These are phyloP conservation scores for Altica lythri DNA, from an alignment of 2,888 invertebrate species.

Conservation along the genomic window DNA sequence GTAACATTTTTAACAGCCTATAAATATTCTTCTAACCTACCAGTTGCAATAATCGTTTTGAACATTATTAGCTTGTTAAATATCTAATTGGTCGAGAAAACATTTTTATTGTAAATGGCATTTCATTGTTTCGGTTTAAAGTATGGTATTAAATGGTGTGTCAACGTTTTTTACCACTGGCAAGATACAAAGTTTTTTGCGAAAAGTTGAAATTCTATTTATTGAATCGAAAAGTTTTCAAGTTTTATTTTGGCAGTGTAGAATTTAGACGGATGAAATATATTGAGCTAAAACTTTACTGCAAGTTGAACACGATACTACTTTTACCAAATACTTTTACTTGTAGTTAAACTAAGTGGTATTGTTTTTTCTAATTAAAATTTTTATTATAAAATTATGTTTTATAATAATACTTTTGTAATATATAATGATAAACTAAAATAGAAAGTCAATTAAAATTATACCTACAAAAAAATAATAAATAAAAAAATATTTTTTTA, in stretches of 20 bases:
- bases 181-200: conserved; percentile 19
- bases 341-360: neutral
- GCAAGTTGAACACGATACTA: conserved; percentile 17
- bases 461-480: too few relatives aligned
- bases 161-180: conserved; percentile 17
- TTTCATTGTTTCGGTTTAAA: conserved; percentile 24
- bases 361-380: neutral
- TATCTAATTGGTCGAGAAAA: conserved; percentile 14
- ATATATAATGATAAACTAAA: too few relatives aligned
- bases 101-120: conserved; percentile 20
- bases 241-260: conserved; percentile 24
- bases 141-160: conserved; percentile 22
- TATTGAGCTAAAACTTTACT: conserved; percentile 19
- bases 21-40: too few relatives aligned
- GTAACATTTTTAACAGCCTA: conserved; percentile 5
- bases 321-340: conserved; percentile 11
- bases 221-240: conserved; percentile 20
- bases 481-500: too few relatives aligned
- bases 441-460: too few relatives aligned
- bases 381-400: too few relatives aligned
- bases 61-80: conserved; percentile 16
- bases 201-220: conserved; percentile 23
- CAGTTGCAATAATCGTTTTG: too few relatives aligned
- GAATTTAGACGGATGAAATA: conserved; percentile 20
- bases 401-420: too few relatives aligned